phyloP scores from a whole-genome alignment of 2,113 vertebrate genomes.

The Abramis brama region DNA sequence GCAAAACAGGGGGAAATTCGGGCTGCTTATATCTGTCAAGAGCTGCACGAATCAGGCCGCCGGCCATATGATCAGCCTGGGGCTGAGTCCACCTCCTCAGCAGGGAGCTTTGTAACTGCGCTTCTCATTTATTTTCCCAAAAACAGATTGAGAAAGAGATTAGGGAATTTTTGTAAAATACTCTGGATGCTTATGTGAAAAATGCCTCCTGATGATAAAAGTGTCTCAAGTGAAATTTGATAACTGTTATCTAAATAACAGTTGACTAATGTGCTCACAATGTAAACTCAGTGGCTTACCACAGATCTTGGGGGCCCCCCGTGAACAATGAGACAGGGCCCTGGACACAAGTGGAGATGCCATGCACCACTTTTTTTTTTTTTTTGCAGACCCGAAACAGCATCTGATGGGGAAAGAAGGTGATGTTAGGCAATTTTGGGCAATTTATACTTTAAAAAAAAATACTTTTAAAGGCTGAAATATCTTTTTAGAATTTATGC shows the following conservation, averaged over 20 bases:
- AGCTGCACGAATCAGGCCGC: slow-evolving; percentile 24
- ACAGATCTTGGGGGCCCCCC: neutral
- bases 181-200: neutral
- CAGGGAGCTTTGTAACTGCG: slow-evolving; percentile 23
- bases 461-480: neutral
- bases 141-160: neutral
- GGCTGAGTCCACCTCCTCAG: slow-evolving; percentile 46
- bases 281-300: slow-evolving; percentile 33
- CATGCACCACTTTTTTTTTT: too few relatives aligned
- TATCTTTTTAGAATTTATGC: neutral
- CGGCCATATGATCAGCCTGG: slow-evolving; percentile 25
- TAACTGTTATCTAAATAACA: slow-evolving; percentile 21
- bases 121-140: neutral
- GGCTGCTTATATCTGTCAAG: slow-evolving; percentile 50
- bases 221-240: neutral
- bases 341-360: neutral
- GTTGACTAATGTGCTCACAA: neutral
- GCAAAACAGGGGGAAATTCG: slow-evolving; percentile 40
- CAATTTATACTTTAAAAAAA: neutral
- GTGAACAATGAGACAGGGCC: neutral
- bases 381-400: neutral
- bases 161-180: neutral
- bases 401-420: neutral
- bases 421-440: neutral
- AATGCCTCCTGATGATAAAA: neutral